These are phyloP conservation scores for Nerophis lumbriciformis DNA, from an alignment of 2,113 vertebrate species.

Conservation along the genomic window DNA sequence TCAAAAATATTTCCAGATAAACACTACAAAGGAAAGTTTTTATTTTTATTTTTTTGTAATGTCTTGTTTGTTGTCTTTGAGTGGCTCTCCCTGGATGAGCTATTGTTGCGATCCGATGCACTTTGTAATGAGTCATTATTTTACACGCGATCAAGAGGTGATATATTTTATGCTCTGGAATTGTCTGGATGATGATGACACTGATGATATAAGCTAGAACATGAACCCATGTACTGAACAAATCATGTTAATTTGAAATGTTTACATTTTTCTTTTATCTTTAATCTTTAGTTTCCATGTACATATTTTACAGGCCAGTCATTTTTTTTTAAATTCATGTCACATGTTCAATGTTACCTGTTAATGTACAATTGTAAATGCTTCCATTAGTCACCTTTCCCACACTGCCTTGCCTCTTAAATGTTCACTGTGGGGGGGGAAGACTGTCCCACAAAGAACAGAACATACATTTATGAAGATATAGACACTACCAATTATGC, in stretches of 20 bases:
- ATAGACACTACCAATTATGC: neutral
- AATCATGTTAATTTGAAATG: conserved; percentile 30
- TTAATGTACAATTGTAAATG: conserved; percentile 14
- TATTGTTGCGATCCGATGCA: conserved; percentile 16
- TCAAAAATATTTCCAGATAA: conserved; percentile 3
- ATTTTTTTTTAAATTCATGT: neutral
- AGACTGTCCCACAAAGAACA: neutral
- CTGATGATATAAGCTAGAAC: conserved; percentile 61
- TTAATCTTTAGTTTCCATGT: conserved; percentile 11
- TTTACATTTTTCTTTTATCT: conserved; percentile 33
- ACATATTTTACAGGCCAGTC: conserved; percentile 36
- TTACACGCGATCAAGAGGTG: conserved; percentile 29
- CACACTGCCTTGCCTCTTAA: conserved; percentile 27
- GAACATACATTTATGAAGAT: conserved; percentile 1
- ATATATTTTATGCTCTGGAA: conserved; percentile 43
- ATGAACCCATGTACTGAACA: conserved; percentile 27
- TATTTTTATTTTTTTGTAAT: neutral
- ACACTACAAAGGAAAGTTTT: conserved; percentile 8
- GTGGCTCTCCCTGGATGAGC: conserved; percentile 10
- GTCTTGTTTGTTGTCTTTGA: conserved; percentile 9
- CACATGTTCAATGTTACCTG: conserved; percentile 4
- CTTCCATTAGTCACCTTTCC: conserved; percentile 36
- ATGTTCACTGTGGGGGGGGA: conserved; percentile 13
- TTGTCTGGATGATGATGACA: conserved; percentile 29
- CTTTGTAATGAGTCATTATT: conserved; percentile 25